Conservation (phyloP, 2,113 vertebrate genomes). For the Oxyruncus cristatus region DNA sequence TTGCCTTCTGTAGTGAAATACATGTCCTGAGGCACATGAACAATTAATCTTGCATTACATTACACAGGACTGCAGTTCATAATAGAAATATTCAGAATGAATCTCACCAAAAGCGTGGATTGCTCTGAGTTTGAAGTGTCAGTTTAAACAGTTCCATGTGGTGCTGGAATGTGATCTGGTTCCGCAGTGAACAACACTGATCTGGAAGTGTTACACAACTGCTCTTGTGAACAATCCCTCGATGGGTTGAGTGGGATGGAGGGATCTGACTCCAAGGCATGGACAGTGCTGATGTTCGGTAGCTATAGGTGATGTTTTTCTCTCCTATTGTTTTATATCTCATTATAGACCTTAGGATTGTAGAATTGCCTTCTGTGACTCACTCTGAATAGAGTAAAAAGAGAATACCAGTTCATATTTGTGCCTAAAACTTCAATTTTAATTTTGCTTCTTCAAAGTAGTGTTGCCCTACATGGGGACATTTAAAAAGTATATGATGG, state of each 20-base stretch:
- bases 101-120: not conserved
- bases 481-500: not conserved
- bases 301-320: not conserved
- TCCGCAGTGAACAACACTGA: not conserved
- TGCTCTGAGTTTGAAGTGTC: not conserved
- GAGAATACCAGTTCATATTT: not conserved
- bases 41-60: not conserved
- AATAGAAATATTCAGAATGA: not conserved
- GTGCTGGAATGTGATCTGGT: not conserved
- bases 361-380: not conserved
- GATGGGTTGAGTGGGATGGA: not conserved
- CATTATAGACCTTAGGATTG: not conserved
- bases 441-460: not conserved
- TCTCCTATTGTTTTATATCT: not conserved
- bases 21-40: not conserved
- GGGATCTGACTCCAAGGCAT: not conserved
- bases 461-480: not conserved
- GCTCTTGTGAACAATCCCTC: not conserved
- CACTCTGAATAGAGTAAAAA: not conserved
- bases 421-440: not conserved
- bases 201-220: not conserved
- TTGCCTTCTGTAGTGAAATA: not conserved
- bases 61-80: not conserved
- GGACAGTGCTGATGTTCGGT: not conserved
- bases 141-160: not conserved